phyloP scores from a whole-genome alignment of 64 coral and sea anemone genomes.

The Montipora cactus region DNA sequence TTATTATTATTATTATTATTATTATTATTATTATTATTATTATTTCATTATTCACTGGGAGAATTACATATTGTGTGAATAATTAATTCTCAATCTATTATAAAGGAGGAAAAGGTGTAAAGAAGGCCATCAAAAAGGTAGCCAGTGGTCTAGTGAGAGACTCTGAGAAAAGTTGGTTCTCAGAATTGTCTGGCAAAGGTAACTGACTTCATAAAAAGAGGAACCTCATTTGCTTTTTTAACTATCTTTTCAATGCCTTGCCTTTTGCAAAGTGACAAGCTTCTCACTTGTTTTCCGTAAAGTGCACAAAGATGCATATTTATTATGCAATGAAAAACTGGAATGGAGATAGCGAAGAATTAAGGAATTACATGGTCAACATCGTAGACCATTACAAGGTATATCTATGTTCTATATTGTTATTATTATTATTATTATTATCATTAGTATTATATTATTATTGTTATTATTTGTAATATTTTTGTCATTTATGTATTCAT shows the following conservation, averaged over 20 bases:
- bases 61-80: too few species aligned
- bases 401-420: neutral
- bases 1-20: too few species aligned
- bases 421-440: too few species aligned
- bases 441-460: too few species aligned
- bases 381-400: neutral
- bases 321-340: neutral
- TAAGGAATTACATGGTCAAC: neutral
- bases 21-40: too few species aligned
- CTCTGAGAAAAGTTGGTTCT: neutral
- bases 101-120: neutral
- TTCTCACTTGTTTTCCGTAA: neutral
- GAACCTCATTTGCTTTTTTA: neutral
- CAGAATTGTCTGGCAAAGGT: neutral
- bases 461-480: too few species aligned
- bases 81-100: too few species aligned
- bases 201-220: neutral
- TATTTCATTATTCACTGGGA: too few species aligned
- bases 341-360: neutral
- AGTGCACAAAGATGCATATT: neutral
- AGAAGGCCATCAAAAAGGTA: neutral
- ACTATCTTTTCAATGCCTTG: neutral
- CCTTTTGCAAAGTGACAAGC: neutral
- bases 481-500: too few species aligned
- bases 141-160: neutral